Base-by-base conservation (phyloP, 1,140 invertebrate genomes). In the Calycopis cecrops region DNA sequence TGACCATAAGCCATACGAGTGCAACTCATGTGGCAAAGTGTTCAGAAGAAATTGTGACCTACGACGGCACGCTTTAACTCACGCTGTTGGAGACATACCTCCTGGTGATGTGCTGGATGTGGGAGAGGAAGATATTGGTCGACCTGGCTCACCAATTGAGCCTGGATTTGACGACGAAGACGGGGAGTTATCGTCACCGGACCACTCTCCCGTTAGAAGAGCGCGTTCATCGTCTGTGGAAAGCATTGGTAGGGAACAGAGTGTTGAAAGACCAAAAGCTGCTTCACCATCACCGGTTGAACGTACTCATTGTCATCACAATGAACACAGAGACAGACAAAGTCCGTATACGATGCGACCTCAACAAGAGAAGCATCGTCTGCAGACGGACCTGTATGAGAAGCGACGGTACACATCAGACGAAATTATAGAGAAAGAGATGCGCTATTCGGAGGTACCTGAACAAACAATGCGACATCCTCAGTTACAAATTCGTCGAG, bases 1-100 rank as follows among this genome's bases (percentile, higher is more conserved):
- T 8, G 96, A 97, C 70, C 95, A 97, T 86, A 98, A 98, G 73
- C 96, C 96, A 0, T 98, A 97, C 88, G 94, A 97, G 71, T 98
- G 97, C 73, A 94, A 93, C 54, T 93, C 93, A 0, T 98, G 97
- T 71, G 94, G 94, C 33, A 97, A 96, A 71, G 94, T 96, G 0
- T 96, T 96, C 72, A 89, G 94, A 42, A 89, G 94, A 52, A 96
- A 96, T 73, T 97, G 95, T 79, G 95, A 97, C 76, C 88, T 97
- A 7, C 87, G 95, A 48, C 88, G 95, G 52, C 96, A 97, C 79
- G 94, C 94, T 9, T 75, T 96, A 34, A 97, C 95, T 0, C 96
- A 97, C 70, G 93, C 94, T 0, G 93, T 96, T 0, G 94, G 94
- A 0, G 94, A 95, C 68, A 92, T 95, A 0, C 93, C 93, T 0